Evolutionary conservation across 2,888 invertebrate species (phyloP), one percentile per base, ranked within the genome.

Genomic region (Andrena trimmerana): DNA sequence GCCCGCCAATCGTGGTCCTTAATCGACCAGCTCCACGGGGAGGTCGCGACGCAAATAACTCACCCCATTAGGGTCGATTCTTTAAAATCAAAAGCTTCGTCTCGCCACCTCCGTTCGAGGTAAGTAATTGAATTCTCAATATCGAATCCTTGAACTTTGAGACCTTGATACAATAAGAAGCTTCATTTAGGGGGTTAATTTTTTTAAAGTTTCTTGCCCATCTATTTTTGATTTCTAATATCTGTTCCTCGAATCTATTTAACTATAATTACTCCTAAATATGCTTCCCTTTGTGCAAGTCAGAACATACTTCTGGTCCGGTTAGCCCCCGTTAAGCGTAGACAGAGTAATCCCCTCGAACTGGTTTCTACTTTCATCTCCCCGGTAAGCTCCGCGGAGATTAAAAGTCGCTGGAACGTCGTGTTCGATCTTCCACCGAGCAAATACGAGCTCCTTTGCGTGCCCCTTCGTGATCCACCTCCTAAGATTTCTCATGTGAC

Each of bases 21-120:
- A 76, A 85, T 83, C 76, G 78, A 85, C 50, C 67, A 42, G 60
- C 65, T 68, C 71, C 31, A 36, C 50, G 20, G n/a, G 16, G 65
- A 65, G 66, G 24, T 4, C 69, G 59, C 4, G 42, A 42, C 50
- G 24, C n/a, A 20, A 73, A 52, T 57, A 59, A 50, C 57, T 63
- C 59, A 29, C 27, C 48, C 20, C 71, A 13, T 68, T 24, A 16
- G 29, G n/a, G 33, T 29, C 36, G 13, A 50, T 75, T 50, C 24
- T 52, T 65, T 48, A 36, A 76, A 67, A 60, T 57, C 65, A 13
- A 2, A 57, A 33, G 2, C 63, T 16, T 24, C 36, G n/a, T 7
- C 50, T 42, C 16, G 16, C 48, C 42, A 54, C 48, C 42, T 20
- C 31, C 13, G 2, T 20, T 10, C 0, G n/a, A 8, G 29, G 5